These are phyloP conservation scores for Chloroclystis v-ata DNA, from an alignment of 2,888 invertebrate species.

Conservation along the genomic window DNA sequence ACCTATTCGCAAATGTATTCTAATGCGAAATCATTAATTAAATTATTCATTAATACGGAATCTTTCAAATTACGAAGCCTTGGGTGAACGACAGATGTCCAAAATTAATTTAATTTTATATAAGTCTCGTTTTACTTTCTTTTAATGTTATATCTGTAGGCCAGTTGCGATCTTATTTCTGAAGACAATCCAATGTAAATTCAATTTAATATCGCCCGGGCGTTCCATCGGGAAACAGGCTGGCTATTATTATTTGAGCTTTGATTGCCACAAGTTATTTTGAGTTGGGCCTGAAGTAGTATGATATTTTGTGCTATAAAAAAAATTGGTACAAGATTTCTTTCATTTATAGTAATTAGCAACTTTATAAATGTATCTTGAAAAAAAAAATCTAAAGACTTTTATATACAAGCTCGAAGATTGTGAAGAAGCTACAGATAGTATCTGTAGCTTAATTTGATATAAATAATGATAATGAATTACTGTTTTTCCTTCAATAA, in stretches of 20 bases:
- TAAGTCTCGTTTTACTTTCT: constrained; percentile 58
- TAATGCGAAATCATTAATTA: constrained; percentile 45
- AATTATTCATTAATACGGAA: constrained; percentile 65
- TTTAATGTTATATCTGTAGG: constrained; percentile 58
- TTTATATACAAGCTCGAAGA: too few relatives aligned
- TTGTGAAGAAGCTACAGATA: too few relatives aligned
- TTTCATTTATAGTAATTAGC: too few relatives aligned
- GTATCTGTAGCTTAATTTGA: too few relatives aligned
- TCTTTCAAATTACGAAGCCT: constrained; percentile 46
- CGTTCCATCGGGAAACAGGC: constrained; percentile 39
- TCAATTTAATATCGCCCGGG: constrained; percentile 48
- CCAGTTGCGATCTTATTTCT: constrained; percentile 42
- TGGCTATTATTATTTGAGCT: constrained; percentile 37
- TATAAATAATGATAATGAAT: too few relatives aligned
- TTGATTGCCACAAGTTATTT: constrained; percentile 41
- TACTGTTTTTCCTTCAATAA: too few relatives aligned
- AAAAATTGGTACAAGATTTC: too few relatives aligned
- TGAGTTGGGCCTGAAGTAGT: too few relatives aligned
- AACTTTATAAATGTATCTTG: too few relatives aligned
- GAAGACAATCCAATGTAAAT: constrained; percentile 52
- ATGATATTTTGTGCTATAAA: neutral
- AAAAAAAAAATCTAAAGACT: too few relatives aligned
- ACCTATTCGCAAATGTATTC: constrained; percentile 18
- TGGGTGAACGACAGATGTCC: constrained; percentile 68
- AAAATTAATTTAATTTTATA: constrained; percentile 68